Evolutionary conservation across 1,140 invertebrate species (phyloP).

Genomic region (Dolichoris vasculosae): DNA sequence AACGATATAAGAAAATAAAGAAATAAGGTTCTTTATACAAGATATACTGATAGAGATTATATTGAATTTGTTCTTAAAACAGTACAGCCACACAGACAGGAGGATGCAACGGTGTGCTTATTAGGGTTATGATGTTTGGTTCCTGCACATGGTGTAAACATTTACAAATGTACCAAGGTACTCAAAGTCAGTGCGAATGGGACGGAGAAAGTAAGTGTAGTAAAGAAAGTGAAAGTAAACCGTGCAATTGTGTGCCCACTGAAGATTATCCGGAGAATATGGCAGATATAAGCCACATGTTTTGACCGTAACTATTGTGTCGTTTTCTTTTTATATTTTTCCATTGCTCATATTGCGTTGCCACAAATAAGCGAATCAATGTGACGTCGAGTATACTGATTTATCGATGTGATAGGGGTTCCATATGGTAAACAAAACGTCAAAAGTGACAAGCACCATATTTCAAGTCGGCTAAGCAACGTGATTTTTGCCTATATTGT

Average conservation of each 20-base stretch:
- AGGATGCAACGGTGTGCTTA: background rate
- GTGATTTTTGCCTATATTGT: background rate
- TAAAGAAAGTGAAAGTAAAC: constrained; percentile 54
- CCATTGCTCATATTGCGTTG: background rate
- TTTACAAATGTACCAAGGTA: constrained; percentile 60
- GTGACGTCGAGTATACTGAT: constrained; percentile 5
- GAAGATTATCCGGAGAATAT: constrained; percentile 53
- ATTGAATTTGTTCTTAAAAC: background rate
- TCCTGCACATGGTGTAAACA: constrained; percentile 55
- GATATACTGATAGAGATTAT: background rate
- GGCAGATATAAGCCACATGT: constrained; percentile 51
- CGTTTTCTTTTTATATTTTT: background rate
- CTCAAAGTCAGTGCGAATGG: constrained; percentile 59
- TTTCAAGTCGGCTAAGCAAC: background rate
- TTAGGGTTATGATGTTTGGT: background rate
- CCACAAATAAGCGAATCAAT: background rate
- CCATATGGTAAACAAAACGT: constrained; percentile 30
- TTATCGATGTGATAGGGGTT: constrained; percentile 43
- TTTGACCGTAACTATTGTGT: constrained; percentile 44
- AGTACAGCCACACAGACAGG: background rate
- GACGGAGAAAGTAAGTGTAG: constrained; percentile 53
- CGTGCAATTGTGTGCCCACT: constrained; percentile 31
- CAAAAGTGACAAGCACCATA: constrained; percentile 39
- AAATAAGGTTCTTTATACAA: background rate
- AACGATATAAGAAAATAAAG: background rate